These are phyloP conservation scores for Patiria pectinifera DNA, from an alignment of 53 echinoderm and acorn worm genomes.

Conservation along the genomic window DNA sequence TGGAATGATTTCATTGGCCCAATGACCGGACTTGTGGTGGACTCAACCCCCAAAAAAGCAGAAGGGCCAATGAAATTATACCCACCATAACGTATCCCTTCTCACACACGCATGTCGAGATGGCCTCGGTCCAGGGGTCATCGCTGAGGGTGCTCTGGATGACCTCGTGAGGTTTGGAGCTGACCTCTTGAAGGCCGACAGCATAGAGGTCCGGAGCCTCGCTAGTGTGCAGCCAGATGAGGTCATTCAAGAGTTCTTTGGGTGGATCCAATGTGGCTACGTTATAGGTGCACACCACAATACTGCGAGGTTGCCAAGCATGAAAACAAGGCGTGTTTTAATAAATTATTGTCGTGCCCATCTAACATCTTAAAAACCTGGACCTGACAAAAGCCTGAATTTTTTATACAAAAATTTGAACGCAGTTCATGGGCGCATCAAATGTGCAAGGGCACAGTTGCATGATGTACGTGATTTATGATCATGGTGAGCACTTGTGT, in stretches of 20 bases:
- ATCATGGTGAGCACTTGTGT: too few species aligned
- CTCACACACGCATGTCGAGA: constrained; percentile 76
- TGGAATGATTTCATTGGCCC: background rate
- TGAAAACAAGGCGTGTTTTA: background rate
- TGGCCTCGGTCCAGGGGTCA: constrained; percentile 95
- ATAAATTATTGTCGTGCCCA: background rate
- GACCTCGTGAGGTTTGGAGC: constrained; percentile 94
- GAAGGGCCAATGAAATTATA: background rate
- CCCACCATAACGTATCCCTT: constrained; percentile 90
- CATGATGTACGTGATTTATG: too few species aligned
- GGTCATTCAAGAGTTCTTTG: constrained; percentile 71
- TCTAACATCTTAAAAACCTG: too few species aligned
- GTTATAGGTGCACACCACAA: constrained; percentile 91
- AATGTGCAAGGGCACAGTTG: too few species aligned
- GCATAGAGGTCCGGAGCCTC: constrained; percentile 87
- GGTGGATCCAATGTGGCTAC: constrained; percentile 88
- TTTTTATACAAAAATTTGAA: too few species aligned
- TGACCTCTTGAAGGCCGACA: constrained; percentile 92
- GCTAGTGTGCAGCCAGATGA: constrained; percentile 82
- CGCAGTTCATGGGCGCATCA: too few species aligned
- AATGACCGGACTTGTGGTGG: background rate
- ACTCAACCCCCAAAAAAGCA: too few species aligned
- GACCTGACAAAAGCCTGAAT: too few species aligned
- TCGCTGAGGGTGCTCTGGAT: constrained; percentile 85
- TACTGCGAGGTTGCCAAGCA: constrained; percentile 44